Evolutionary conservation across 1,140 invertebrate species (phyloP).

Genomic region (Drosophila lowei): DNA sequence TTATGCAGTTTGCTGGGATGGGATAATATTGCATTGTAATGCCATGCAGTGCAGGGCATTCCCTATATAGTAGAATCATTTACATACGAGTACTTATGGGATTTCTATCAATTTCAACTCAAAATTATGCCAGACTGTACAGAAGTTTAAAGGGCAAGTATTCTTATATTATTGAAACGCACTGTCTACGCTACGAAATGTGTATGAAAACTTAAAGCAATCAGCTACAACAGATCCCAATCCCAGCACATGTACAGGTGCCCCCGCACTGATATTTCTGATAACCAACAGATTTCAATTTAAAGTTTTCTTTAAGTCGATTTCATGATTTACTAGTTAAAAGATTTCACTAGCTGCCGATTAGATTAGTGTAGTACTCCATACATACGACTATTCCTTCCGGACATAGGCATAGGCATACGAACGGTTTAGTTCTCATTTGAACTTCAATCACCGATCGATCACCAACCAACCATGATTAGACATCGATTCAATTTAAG

Average conservation of each 20-base stretch:
- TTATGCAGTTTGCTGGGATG: conserved; percentile 42
- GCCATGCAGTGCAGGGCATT: neutral
- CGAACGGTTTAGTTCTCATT: neutral
- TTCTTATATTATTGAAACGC: neutral
- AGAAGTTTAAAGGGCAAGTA: no score
- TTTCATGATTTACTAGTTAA: conserved; percentile 19
- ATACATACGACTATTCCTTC: neutral
- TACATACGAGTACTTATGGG: no score
- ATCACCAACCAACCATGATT: neutral
- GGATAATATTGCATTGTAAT: neutral
- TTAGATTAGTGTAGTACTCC: conserved; percentile 45
- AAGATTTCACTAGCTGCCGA: conserved; percentile 48
- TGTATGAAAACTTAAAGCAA: neutral
- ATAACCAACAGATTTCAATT: conserved; percentile 32
- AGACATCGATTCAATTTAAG: neutral
- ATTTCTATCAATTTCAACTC: no score
- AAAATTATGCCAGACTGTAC: no score
- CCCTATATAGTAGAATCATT: neutral
- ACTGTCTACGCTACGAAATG: conserved; percentile 1
- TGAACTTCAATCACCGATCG: neutral
- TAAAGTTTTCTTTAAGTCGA: conserved; percentile 21
- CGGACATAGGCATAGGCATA: no score
- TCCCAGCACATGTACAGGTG: conserved; percentile 4
- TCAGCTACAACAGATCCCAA: neutral
- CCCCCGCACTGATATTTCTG: conserved; percentile 14